Conservation (phyloP, 2,888 invertebrate genomes). For the Pantelozetes paolii region DNA sequence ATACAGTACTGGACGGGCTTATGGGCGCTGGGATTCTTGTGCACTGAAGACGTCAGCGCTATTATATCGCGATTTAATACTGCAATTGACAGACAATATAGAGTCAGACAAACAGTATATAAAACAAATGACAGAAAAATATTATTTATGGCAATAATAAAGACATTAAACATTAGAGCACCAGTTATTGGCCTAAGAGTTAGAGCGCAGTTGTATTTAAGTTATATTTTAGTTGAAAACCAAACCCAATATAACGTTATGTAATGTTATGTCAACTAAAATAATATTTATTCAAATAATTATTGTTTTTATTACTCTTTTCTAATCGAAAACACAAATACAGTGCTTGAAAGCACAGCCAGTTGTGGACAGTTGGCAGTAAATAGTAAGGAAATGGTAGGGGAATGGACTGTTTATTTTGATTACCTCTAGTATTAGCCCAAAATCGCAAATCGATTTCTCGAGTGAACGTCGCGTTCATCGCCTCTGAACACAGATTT, state of each 20-base stretch:
- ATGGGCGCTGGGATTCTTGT: conserved; percentile 63
- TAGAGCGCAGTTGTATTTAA: too few relatives aligned
- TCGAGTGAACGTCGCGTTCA: conserved; percentile 67
- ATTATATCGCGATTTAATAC: conserved; percentile 52
- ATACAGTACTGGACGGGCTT: conserved; percentile 52
- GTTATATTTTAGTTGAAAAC: too few relatives aligned
- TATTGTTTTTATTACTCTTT: not conserved
- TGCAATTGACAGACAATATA: too few relatives aligned
- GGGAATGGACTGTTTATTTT: conserved; percentile 2
- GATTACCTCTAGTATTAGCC: conserved; percentile 48
- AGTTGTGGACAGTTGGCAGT: too few relatives aligned
- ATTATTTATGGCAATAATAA: too few relatives aligned
- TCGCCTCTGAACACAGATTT: conserved; percentile 70
- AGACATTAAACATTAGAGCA: too few relatives aligned
- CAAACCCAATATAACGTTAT: too few relatives aligned
- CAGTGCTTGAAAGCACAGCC: too few relatives aligned
- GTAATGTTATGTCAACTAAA: not conserved
- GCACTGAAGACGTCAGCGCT: conserved; percentile 67
- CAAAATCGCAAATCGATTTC: conserved; percentile 73
- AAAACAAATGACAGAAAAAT: too few relatives aligned
- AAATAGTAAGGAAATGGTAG: not conserved
- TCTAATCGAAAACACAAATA: not conserved
- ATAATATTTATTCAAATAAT: conserved; percentile 14
- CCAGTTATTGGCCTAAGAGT: too few relatives aligned
- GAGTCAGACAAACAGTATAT: too few relatives aligned